A percentile compares a stretch with the other conserved stretches of the same genome.
These are phyloP conservation scores for Laticauda colubrina DNA, from an alignment of 2,113 vertebrate genomes.

Conservation along the genomic window DNA sequence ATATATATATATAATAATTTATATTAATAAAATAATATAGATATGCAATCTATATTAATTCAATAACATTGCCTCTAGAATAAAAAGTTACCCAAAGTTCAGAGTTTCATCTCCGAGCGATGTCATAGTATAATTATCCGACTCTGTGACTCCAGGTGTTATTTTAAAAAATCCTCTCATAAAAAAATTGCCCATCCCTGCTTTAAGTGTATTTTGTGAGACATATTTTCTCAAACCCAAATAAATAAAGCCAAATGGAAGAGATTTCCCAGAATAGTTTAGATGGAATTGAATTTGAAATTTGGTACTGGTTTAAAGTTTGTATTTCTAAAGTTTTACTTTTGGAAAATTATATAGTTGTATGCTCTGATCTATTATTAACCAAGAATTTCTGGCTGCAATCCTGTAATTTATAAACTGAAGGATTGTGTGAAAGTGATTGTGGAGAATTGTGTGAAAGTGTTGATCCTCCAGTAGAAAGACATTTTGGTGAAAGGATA, in stretches of 20 bases:
- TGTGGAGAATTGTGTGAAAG: not conserved
- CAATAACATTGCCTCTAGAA: not conserved
- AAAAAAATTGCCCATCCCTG: not conserved
- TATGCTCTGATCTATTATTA: not conserved
- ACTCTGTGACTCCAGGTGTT: not conserved
- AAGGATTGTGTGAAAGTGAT: not conserved
- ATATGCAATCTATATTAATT: too few species aligned
- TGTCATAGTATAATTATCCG: not conserved
- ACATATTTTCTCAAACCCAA: not conserved
- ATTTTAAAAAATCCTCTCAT: not conserved
- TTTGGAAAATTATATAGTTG: not conserved
- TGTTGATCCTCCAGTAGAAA: not conserved
- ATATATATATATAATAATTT: too few species aligned
- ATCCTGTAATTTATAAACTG: not conserved
- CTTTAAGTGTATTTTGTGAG: not conserved
- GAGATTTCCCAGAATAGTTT: not conserved
- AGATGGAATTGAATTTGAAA: not conserved
- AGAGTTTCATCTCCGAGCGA: not conserved
- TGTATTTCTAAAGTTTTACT: not conserved
- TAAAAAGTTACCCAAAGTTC: not conserved
- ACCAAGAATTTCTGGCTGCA: not conserved
- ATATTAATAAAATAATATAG: too few species aligned
- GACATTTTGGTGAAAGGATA: not conserved
- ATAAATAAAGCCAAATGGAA: not conserved
- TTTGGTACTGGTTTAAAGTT: not conserved